phyloP scores from a whole-genome alignment of 2,113 vertebrate species.

The Himantopus leucocephalus region DNA sequence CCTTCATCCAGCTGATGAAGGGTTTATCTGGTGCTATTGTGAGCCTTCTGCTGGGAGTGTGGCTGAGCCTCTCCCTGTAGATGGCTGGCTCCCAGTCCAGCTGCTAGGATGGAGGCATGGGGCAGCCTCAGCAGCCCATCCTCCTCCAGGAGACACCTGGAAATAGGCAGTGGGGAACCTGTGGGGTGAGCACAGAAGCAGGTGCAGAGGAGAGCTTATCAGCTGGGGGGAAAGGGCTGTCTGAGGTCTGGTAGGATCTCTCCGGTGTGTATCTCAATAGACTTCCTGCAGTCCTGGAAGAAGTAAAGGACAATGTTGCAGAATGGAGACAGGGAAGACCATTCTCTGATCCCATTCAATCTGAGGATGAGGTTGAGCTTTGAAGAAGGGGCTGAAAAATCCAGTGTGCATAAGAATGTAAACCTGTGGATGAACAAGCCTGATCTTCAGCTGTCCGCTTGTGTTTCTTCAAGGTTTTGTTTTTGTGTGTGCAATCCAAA shows the following conservation, averaged over 20 bases:
- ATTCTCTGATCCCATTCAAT: neutral
- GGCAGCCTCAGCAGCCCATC: neutral
- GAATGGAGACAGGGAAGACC: neutral
- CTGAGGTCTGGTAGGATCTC: neutral
- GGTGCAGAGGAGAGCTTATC: neutral
- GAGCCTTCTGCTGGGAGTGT: neutral
- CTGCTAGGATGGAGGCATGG: neutral
- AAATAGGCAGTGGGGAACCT: neutral
- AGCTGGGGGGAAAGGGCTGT: neutral
- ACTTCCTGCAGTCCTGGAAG: neutral
- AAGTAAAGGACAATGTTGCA: neutral
- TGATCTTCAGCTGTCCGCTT: neutral
- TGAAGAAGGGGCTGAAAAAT: neutral
- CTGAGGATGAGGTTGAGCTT: neutral
- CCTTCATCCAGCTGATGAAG: neutral
- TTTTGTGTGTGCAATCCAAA: neutral
- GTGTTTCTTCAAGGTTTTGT: neutral
- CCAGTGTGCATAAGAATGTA: neutral
- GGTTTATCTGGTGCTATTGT: neutral
- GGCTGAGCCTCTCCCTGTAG: rapidly evolving
- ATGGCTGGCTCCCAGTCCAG: neutral
- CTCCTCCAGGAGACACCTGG: neutral
- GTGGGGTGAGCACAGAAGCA: neutral
- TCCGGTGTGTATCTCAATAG: neutral
- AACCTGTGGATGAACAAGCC: neutral